These are phyloP conservation scores for Tychaedon coryphoeus DNA, from an alignment of 2,113 vertebrate species.

Conservation along the genomic window DNA sequence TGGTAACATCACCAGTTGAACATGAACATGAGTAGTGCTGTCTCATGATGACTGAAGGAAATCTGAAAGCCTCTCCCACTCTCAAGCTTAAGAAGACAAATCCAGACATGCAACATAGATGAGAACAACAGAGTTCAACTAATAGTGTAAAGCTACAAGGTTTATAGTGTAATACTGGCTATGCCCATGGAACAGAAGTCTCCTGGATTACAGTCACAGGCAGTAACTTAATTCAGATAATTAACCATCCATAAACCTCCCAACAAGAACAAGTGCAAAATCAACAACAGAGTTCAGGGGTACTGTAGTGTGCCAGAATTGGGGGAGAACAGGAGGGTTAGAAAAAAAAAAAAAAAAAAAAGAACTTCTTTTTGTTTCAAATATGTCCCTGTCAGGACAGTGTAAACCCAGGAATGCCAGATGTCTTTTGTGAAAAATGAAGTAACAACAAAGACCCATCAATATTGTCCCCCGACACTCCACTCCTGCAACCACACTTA, in stretches of 20 bases:
- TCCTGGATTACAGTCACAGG: background rate
- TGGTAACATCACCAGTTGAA: constrained; percentile 43
- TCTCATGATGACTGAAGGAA: constrained; percentile 43
- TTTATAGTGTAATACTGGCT: background rate
- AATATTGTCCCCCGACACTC: background rate
- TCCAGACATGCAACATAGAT: background rate
- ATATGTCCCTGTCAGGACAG: background rate
- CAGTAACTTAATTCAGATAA: background rate
- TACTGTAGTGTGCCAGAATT: background rate
- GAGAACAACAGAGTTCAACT: background rate
- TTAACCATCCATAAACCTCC: background rate
- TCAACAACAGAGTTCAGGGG: background rate
- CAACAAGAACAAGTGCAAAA: background rate
- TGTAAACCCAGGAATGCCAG: background rate
- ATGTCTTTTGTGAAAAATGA: background rate
- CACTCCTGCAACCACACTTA: background rate
- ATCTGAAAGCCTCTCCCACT: constrained; percentile 1
- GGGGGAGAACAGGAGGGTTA: background rate
- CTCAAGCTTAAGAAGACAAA: background rate
- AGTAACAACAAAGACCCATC: background rate
- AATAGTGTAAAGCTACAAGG: background rate
- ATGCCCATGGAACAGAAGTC: background rate
- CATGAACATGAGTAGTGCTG: constrained; percentile 41
- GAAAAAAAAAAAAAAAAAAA: background rate
- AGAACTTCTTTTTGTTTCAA: background rate